Evolutionary conservation across 2,113 vertebrate genomes (phyloP).

Genomic region (Daubentonia madagascariensis): DNA sequence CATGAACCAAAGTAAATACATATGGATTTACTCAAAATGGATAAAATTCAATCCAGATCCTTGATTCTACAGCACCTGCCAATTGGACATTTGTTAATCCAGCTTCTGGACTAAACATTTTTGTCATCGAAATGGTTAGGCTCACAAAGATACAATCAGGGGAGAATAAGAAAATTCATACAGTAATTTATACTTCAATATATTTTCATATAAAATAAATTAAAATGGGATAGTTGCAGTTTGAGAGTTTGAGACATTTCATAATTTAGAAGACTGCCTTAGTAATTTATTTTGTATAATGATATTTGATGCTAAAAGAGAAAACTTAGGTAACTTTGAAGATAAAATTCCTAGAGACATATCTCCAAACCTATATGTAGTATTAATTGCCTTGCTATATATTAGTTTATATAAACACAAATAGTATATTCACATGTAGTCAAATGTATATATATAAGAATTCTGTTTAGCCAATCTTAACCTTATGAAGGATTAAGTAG

Average conservation of each 20-base stretch:
- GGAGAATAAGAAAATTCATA: background rate
- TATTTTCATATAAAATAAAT: background rate
- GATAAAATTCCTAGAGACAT: background rate
- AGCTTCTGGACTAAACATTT: background rate
- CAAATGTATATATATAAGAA: background rate
- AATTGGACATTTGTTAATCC: background rate
- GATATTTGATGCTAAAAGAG: background rate
- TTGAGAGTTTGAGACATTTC: background rate
- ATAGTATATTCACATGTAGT: background rate
- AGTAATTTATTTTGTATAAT: background rate
- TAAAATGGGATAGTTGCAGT: background rate
- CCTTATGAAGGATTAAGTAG: background rate
- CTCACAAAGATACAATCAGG: background rate
- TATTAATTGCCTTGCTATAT: background rate
- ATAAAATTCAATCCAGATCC: background rate
- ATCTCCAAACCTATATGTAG: background rate
- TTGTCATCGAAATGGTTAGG: background rate
- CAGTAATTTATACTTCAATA: background rate
- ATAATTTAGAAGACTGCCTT: background rate
- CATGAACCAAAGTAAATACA: background rate
- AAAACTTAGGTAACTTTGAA: background rate
- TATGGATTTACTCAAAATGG: background rate
- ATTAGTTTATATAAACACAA: background rate
- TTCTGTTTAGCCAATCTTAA: background rate
- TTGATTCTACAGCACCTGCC: background rate